Conservation (phyloP, 2,888 invertebrate genomes). For the Thumatha senex region DNA sequence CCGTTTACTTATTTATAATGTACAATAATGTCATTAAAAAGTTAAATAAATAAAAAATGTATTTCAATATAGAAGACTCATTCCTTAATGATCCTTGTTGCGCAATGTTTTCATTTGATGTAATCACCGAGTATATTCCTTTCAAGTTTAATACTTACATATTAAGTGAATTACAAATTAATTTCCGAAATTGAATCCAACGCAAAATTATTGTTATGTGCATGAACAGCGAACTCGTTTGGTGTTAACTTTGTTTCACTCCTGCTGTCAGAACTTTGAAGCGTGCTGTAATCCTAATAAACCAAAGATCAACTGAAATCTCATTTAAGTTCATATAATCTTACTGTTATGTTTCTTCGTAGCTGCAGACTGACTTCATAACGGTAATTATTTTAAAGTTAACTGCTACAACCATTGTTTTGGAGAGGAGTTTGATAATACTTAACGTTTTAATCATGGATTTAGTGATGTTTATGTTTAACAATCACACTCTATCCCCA, state of each 20-base stretch:
- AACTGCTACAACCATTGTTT: constrained; percentile 32
- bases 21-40: too few species aligned
- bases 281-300: constrained; percentile 5
- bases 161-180: not conserved
- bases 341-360: not conserved
- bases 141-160: not conserved
- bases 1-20: too few species aligned
- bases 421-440: constrained; percentile 40
- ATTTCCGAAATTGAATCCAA: not conserved
- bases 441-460: too few species aligned
- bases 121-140: not conserved
- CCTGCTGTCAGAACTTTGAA: constrained; percentile 4
- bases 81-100: too few species aligned
- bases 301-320: constrained; percentile 16
- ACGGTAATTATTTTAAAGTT: constrained; percentile 37
- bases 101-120: not conserved
- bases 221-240: constrained; percentile 14
- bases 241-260: constrained; percentile 11
- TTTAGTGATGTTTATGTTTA: too few species aligned
- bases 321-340: constrained; percentile 6
- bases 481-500: too few species aligned
- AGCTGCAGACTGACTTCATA: constrained; percentile 15
- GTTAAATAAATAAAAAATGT: too few species aligned
- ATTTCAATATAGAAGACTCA: too few species aligned
- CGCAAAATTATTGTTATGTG: constrained; percentile 13